These are phyloP conservation scores for Odontamblyopus lacepedii DNA, from an alignment of 2,797 vertebrate genomes.

Conservation along the genomic window DNA sequence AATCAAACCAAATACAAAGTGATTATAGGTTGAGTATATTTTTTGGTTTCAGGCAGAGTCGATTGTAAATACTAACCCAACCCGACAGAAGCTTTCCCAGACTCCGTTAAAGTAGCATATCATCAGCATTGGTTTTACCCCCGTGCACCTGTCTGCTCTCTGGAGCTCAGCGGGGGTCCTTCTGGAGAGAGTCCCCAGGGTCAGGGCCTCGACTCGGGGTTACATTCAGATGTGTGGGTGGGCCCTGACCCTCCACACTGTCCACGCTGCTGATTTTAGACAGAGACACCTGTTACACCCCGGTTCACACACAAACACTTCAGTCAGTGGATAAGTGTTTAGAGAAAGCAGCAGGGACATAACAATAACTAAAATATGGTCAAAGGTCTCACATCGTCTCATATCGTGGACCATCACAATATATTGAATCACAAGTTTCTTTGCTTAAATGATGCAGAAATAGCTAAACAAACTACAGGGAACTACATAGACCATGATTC, in stretches of 20 bases:
- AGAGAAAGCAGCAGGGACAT: no score
- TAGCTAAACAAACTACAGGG: no score
- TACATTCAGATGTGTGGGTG: slow-evolving; percentile 39
- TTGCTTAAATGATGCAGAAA: no score
- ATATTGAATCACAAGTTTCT: no score
- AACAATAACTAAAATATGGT: no score
- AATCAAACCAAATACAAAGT: no score
- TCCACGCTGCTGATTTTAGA: background rate
- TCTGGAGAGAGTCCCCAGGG: slow-evolving; percentile 35
- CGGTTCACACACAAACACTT: background rate
- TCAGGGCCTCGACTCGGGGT: slow-evolving; percentile 27
- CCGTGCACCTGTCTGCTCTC: background rate
- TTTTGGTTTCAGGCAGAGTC: background rate
- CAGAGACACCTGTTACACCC: slow-evolving; percentile 5
- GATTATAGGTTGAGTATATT: background rate
- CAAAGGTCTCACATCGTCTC: no score
- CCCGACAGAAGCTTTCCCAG: background rate
- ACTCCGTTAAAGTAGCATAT: background rate
- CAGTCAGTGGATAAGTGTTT: background rate
- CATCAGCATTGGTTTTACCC: background rate
- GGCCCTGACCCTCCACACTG: slow-evolving; percentile 14
- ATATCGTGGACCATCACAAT: no score
- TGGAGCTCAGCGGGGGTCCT: background rate
- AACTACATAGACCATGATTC: no score
- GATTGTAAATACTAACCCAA: background rate